These are phyloP conservation scores for Cynaeus angustus DNA, from an alignment of 2,888 invertebrate species.

Conservation along the genomic window DNA sequence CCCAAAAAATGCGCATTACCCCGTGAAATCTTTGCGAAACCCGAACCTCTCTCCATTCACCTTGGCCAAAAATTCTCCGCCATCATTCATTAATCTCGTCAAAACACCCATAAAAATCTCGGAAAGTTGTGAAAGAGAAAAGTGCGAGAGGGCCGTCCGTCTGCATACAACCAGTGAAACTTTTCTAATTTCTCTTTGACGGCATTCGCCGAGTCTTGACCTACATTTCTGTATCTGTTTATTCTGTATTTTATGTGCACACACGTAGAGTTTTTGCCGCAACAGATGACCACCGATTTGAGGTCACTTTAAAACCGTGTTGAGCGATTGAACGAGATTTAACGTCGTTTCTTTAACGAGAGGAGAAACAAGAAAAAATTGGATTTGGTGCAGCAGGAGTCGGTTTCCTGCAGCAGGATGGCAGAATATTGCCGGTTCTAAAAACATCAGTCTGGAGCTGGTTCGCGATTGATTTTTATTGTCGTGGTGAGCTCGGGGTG, in stretches of 20 bases:
- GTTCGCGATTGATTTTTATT: conserved; percentile 70
- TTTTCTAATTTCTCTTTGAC: conserved; percentile 62
- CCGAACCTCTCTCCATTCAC: conserved; percentile 12
- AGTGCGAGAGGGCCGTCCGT: conserved; percentile 23
- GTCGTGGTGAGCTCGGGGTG: conserved; percentile 53
- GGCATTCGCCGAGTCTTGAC: conserved; percentile 64
- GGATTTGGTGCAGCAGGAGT: conserved; percentile 38
- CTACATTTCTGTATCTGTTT: conserved; percentile 62
- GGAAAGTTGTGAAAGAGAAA: conserved; percentile 16
- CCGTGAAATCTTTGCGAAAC: conserved; percentile 5
- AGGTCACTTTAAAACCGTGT: conserved; percentile 31
- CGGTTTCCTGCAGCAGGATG: conserved; percentile 57
- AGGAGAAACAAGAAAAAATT: conserved; percentile 26
- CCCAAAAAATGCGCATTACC: no score
- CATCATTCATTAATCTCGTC: conserved; percentile 23
- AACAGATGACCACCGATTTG: conserved; percentile 43
- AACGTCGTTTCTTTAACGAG: conserved; percentile 8
- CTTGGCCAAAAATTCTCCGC: conserved; percentile 18
- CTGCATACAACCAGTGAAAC: conserved; percentile 47
- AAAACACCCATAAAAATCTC: conserved; percentile 15
- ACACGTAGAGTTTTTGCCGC: conserved; percentile 27
- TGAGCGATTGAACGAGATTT: conserved; percentile 22
- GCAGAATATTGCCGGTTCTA: conserved; percentile 65
- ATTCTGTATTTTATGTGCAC: conserved; percentile 54
- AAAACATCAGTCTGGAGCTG: conserved; percentile 65